Percentiles rank a stretch among this genome's conserved stretches.
phyloP scores from a whole-genome alignment of 1,140 invertebrate species.

The Dolichoris vasculosae region DNA sequence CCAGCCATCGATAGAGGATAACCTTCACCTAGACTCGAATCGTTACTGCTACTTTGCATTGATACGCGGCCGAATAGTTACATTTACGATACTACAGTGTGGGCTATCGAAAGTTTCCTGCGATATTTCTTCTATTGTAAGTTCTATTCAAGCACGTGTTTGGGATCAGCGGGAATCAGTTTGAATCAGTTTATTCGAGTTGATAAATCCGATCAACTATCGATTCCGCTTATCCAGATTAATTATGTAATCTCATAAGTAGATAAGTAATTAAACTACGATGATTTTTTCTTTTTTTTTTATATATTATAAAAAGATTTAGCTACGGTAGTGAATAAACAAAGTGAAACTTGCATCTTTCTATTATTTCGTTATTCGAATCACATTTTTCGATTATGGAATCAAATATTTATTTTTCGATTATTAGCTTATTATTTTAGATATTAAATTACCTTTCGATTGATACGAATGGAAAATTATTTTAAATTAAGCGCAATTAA shows the following conservation, averaged over 20 bases:
- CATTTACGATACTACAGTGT: not conserved
- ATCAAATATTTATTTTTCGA: too few species aligned
- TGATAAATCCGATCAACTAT: not conserved
- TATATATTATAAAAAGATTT: too few species aligned
- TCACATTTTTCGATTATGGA: too few species aligned
- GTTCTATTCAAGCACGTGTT: not conserved
- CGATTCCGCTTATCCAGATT: not conserved
- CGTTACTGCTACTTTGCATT: slow-evolving; percentile 34
- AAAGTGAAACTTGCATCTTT: too few species aligned
- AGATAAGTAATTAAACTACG: too few species aligned
- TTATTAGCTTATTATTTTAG: too few species aligned
- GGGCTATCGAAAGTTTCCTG: not conserved
- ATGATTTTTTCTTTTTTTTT: too few species aligned
- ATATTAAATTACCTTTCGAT: too few species aligned
- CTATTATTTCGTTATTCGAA: too few species aligned
- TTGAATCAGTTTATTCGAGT: not conserved
- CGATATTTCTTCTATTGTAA: not conserved
- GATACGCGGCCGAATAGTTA: slow-evolving; percentile 14
- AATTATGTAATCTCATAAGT: not conserved
- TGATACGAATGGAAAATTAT: too few species aligned
- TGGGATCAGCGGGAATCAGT: not conserved
- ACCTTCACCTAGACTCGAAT: slow-evolving; percentile 59
- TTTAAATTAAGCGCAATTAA: too few species aligned
- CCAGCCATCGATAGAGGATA: slow-evolving; percentile 62
- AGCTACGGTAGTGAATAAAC: too few species aligned